Percentiles rank a stretch among this genome's conserved stretches.
Evolutionary conservation across 2,797 vertebrate species (phyloP).

Genomic region (Pangasius sanitwongsei): DNA sequence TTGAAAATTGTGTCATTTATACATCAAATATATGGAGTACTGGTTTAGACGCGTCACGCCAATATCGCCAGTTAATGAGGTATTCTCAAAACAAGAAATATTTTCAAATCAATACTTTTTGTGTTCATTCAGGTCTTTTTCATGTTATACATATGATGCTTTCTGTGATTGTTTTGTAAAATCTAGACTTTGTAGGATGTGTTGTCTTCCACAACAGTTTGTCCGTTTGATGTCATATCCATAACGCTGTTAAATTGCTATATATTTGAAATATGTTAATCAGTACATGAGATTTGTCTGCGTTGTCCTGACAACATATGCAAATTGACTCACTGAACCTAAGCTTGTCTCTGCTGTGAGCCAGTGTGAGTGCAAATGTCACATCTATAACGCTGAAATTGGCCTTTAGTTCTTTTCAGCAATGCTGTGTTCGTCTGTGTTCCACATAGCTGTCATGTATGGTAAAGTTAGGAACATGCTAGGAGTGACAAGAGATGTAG

Average conservation of each 20-base stretch:
- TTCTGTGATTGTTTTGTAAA: neutral
- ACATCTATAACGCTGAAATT: neutral
- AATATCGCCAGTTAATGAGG: neutral
- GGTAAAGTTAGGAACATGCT: neutral
- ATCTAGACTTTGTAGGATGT: neutral
- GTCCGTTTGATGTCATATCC: neutral
- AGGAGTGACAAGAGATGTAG: neutral
- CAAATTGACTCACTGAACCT: neutral
- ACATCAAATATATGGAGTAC: neutral
- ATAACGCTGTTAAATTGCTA: neutral
- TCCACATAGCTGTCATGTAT: neutral
- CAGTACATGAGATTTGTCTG: neutral
- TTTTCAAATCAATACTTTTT: neutral
- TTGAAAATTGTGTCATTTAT: neutral
- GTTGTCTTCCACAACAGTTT: neutral
- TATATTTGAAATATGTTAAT: slow-evolving; percentile 1
- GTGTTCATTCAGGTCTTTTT: neutral
- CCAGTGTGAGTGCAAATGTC: neutral
- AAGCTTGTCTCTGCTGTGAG: neutral
- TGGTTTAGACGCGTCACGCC: neutral
- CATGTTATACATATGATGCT: neutral
- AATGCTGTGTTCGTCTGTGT: neutral
- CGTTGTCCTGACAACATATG: neutral
- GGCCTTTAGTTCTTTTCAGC: neutral
- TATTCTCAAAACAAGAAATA: neutral